A percentile compares a stretch with the other conserved stretches of the same genome.
These are phyloP conservation scores for Drosophila mercatorum DNA, from an alignment of 2,888 invertebrate species.

Conservation along the genomic window DNA sequence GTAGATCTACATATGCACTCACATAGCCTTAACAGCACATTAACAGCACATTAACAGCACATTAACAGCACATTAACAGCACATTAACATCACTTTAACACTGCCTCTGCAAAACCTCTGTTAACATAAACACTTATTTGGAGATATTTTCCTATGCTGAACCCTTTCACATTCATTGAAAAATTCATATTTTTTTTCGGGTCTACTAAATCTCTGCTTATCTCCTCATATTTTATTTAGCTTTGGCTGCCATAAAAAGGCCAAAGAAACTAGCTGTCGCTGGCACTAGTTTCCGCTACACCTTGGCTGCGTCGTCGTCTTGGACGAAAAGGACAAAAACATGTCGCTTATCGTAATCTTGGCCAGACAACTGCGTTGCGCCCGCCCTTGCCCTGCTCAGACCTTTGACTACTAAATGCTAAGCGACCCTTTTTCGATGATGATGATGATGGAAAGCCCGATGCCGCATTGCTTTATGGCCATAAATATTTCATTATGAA, in stretches of 20 bases:
- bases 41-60: background rate
- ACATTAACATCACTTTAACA: background rate
- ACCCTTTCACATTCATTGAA: background rate
- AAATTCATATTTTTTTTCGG: conserved; percentile 19
- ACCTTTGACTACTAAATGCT: conserved; percentile 4
- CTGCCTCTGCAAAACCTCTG: background rate
- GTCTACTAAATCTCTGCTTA: conserved; percentile 1
- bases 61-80: background rate
- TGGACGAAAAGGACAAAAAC: conserved; percentile 34
- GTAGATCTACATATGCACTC: no score
- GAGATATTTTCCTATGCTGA: background rate
- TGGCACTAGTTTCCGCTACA: conserved; percentile 22
- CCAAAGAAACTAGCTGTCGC: conserved; percentile 32
- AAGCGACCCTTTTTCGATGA: conserved; percentile 63
- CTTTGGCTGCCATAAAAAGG: conserved; percentile 22
- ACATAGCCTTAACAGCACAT: background rate
- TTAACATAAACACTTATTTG: background rate
- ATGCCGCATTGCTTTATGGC: conserved; percentile 77
- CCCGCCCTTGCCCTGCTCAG: no score
- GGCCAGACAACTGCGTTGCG: conserved; percentile 73
- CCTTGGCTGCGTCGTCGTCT: conserved; percentile 13
- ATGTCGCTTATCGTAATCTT: conserved; percentile 76
- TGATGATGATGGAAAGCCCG: conserved; percentile 64
- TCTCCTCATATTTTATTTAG: conserved; percentile 16
- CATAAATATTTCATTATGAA: conserved; percentile 81